Percentiles rank a stretch among this genome's conserved stretches.
phyloP scores from a whole-genome alignment of 2,888 invertebrate genomes.

The Bellardia pandia region DNA sequence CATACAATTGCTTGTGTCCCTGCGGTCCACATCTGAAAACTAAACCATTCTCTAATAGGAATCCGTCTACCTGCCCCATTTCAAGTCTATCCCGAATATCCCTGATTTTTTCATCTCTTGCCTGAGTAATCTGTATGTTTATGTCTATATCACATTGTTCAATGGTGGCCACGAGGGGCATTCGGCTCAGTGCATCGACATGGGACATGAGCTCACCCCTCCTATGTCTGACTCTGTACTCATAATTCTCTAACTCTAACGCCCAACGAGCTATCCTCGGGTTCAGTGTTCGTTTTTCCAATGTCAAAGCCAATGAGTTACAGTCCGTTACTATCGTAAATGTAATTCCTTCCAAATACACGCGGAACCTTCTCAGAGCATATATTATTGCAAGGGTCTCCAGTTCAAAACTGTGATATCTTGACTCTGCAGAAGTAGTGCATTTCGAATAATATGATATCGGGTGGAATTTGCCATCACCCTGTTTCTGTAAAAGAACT shows the following conservation, averaged over 20 bases:
- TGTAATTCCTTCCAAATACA: no score
- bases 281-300: no score
- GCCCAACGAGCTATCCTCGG: neutral
- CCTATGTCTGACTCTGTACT: neutral
- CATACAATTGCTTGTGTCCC: conserved; percentile 18
- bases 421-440: no score
- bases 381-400: no score
- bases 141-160: neutral
- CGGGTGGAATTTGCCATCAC: no score
- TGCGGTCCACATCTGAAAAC: neutral
- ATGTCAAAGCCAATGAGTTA: no score
- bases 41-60: conserved; percentile 8
- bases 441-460: no score
- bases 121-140: neutral
- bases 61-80: neutral
- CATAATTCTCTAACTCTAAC: neutral
- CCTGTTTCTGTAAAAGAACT: neutral
- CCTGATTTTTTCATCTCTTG: neutral
- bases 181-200: neutral
- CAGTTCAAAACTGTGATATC: no score
- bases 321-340: no score
- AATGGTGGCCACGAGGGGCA: neutral
- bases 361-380: no score
- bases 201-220: neutral
- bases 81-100: conserved; percentile 5